Conservation (phyloP, 2,888 invertebrate species). For the Scelioninae gen. 2 region DNA sequence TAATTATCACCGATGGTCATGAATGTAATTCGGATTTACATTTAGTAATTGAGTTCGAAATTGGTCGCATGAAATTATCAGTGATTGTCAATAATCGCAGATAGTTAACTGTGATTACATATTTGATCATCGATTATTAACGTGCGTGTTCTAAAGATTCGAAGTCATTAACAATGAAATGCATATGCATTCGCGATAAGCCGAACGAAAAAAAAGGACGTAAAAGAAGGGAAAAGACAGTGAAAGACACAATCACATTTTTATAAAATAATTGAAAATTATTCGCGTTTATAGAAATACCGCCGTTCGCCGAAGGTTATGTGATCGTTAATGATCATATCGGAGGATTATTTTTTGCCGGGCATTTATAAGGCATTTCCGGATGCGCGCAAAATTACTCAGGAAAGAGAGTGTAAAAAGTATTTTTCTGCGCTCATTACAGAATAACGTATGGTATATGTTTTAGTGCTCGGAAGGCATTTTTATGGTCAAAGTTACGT, state of each 20-base stretch:
- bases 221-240: too few species aligned
- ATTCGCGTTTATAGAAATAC: constrained; percentile 27
- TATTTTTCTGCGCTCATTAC: constrained; percentile 37
- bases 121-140: constrained; percentile 6
- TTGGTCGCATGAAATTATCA: constrained; percentile 10
- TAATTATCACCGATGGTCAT: neutral
- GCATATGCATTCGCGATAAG: too few species aligned
- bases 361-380: constrained; percentile 52
- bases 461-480: constrained; percentile 42
- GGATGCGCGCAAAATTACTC: constrained; percentile 56
- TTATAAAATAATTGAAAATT: constrained; percentile 22
- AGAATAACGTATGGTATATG: constrained; percentile 46
- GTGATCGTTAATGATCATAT: constrained; percentile 45
- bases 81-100: constrained; percentile 15
- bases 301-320: constrained; percentile 25
- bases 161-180: neutral
- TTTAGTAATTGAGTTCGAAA: constrained; percentile 2
- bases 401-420: constrained; percentile 51
- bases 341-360: constrained; percentile 37
- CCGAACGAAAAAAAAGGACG: too few species aligned
- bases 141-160: neutral
- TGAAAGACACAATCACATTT: constrained; percentile 10
- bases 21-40: constrained; percentile 1
- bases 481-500: constrained; percentile 44
- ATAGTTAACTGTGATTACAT: constrained; percentile 12